These are phyloP conservation scores for Pipistrellus pipistrellus DNA, from an alignment of 2,797 vertebrate genomes.

Conservation along the genomic window DNA sequence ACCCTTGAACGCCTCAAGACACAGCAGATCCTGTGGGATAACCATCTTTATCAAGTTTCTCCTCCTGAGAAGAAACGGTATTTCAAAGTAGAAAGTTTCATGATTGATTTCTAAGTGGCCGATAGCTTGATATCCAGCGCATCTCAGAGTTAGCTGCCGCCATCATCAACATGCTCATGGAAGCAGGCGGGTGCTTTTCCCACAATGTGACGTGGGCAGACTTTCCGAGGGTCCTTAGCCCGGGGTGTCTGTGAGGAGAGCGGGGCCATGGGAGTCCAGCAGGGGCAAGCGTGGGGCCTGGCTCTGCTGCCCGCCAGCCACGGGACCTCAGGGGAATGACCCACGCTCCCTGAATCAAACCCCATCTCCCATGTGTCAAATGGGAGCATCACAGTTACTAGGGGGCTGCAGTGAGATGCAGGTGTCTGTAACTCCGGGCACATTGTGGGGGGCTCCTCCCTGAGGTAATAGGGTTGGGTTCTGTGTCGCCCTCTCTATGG, in stretches of 20 bases:
- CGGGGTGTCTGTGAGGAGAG: fast-evolving
- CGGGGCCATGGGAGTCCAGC: fast-evolving
- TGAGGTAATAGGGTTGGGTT: fast-evolving
- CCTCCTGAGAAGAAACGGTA: background rate
- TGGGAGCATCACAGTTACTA: too few species aligned
- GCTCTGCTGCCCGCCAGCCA: background rate
- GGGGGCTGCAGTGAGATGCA: background rate
- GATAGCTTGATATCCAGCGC: fast-evolving
- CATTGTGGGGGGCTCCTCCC: background rate
- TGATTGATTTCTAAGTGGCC: too few species aligned
- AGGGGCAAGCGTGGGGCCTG: fast-evolving
- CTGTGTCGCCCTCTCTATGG: background rate
- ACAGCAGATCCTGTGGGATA: fast-evolving
- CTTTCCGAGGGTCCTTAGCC: background rate
- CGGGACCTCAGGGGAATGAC: too few species aligned
- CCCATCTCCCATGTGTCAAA: background rate
- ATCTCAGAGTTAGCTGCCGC: background rate
- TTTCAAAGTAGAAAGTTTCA: background rate
- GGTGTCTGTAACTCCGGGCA: background rate
- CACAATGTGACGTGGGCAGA: background rate
- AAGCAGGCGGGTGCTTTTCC: background rate
- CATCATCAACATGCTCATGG: fast-evolving
- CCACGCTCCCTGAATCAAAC: background rate
- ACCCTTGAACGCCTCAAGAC: background rate
- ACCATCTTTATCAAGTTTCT: background rate